Conservation (phyloP, 2,113 vertebrate genomes). For the Ceyx melanurus region DNA sequence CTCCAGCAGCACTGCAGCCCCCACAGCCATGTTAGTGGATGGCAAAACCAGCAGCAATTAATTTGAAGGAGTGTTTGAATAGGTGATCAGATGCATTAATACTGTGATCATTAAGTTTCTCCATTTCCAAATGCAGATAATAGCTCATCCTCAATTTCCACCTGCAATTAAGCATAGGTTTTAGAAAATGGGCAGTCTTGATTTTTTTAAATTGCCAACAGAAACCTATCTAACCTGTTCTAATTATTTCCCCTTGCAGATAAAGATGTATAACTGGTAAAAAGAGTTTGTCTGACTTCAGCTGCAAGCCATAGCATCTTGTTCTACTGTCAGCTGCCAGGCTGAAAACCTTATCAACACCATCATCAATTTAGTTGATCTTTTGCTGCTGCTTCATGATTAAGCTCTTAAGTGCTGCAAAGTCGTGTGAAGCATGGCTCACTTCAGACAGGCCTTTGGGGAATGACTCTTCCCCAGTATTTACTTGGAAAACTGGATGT, state of each 20-base stretch:
- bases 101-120: not conserved
- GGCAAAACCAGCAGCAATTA: not conserved
- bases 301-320: not conserved
- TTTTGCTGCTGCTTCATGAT: not conserved
- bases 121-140: not conserved
- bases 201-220: slow-evolving; percentile 1
- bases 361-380: not conserved
- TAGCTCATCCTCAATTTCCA: not conserved
- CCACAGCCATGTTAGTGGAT: not conserved
- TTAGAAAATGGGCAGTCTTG: not conserved
- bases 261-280: not conserved
- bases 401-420: not conserved
- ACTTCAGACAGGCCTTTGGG: not conserved
- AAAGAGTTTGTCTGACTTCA: not conserved
- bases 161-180: not conserved
- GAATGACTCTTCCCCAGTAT: not conserved
- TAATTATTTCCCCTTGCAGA: slow-evolving; percentile 7
- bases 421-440: not conserved
- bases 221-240: not conserved
- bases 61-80: not conserved
- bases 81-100: not conserved
- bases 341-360: not conserved
- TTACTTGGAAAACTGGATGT: not conserved
- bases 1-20: not conserved
- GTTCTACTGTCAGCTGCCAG: not conserved